Evolutionary conservation across 2,113 vertebrate species (phyloP).

Genomic region (Syrrhaptes paradoxus): DNA sequence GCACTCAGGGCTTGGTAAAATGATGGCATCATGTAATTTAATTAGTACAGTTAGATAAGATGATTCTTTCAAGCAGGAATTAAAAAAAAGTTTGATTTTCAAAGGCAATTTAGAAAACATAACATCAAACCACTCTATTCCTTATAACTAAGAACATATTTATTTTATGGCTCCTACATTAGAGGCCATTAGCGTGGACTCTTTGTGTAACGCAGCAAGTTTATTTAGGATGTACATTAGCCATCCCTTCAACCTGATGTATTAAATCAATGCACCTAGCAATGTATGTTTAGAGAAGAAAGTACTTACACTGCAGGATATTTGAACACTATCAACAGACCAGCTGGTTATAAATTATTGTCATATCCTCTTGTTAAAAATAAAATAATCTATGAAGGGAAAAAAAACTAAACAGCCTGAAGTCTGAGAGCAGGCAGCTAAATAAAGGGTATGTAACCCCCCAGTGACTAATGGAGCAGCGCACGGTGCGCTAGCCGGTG

Average conservation of each 20-base stretch:
- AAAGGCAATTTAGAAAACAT: background rate
- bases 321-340: background rate
- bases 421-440: background rate
- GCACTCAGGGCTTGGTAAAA: background rate
- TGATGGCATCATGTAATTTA: background rate
- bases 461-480: rapidly evolving
- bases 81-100: background rate
- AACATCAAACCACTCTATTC: background rate
- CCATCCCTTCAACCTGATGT: background rate
- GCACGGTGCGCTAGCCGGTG: rapidly evolving
- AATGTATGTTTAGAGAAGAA: background rate
- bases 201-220: background rate
- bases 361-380: background rate
- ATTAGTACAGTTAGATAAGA: background rate
- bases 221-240: background rate
- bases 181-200: background rate
- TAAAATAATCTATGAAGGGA: background rate
- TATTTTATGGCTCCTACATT: background rate
- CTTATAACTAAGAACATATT: background rate
- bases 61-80: background rate
- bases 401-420: background rate
- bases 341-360: background rate
- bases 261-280: background rate
- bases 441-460: background rate
- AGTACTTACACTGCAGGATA: background rate